Evolutionary conservation across 2,888 invertebrate genomes (phyloP), one percentile per base, ranked within the genome.

Genomic region (Xestia c-nigrum): DNA sequence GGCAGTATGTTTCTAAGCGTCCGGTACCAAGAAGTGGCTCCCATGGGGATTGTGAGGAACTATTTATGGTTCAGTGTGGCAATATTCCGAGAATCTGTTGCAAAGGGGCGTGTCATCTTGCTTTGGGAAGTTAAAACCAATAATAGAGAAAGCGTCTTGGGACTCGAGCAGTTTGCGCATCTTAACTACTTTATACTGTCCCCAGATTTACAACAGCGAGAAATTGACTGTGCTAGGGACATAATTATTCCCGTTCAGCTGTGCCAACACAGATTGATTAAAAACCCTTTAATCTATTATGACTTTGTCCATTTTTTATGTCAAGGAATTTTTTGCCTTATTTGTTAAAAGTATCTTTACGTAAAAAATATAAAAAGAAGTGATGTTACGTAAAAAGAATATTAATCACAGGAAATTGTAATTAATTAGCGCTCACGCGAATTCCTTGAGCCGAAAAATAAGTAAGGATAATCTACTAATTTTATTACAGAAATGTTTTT

Each of bases 351-450:
- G 46, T 31, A 40, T 16, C 61, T 59, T 6, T 6, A 43, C 6
- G 19, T 31, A 64, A 81, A 72, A 64, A 52, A 43, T 19, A 6
- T 81, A 31, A 43, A 64, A 73, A 57, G 64, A 81, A 74, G 64
- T 57, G 31, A 74, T 52, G 16, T 76, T 59, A 52, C 31, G 2
- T 78, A 52, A 72, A 78, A 75, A 66, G 50, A 80, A 74, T 77
- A 85, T 77, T 80, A 80, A 77, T 80, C 65, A 74, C 57, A 64
- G 16, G 43, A 67, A 75, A 71, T 61, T 66, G 47, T 75, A 85
- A 87, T 87, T 80, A 80, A 81, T 84, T 84, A 85, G 38, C 40
- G 50, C 47, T 24, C 40, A 76, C 55, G 73, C 47, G 19, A 84
- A 69, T 84, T 79, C n/a, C 16, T 66, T n/a, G 10, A 19, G 12